phyloP scores from a whole-genome alignment of 1,140 invertebrate species.

The Papilio helenus region DNA sequence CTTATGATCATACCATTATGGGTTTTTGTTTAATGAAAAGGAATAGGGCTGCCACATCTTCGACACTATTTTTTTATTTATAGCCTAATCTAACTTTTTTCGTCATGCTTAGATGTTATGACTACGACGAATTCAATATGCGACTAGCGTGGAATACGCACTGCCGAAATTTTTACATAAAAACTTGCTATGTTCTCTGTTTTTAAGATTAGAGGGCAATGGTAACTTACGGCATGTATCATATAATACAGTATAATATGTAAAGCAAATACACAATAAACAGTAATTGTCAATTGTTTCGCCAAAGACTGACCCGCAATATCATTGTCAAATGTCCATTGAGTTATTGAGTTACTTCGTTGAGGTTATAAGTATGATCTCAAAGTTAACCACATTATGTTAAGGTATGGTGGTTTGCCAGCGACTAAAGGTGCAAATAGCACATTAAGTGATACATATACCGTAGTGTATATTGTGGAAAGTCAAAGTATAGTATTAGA shows the following conservation, averaged over 20 bases:
- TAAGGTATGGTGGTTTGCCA: background rate
- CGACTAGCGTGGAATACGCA: no score
- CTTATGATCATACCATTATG: background rate
- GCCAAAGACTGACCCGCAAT: background rate
- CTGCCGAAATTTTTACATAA: no score
- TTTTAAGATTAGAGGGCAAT: no score
- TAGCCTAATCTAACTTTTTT: no score
- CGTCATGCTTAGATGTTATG: no score
- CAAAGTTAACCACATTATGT: background rate
- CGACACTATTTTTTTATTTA: no score
- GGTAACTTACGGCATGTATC: no score
- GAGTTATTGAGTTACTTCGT: background rate
- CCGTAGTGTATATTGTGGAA: conserved; percentile 52
- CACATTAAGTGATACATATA: background rate
- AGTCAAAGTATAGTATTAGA: conserved; percentile 72
- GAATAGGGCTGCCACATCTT: background rate
- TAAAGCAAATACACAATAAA: background rate
- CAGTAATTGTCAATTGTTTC: background rate
- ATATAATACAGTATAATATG: no score
- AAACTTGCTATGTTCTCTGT: no score
- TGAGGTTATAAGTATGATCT: background rate
- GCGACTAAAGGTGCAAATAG: background rate
- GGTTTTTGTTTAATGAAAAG: background rate
- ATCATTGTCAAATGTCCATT: background rate
- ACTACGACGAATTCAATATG: no score